These are phyloP conservation scores for Cryptops parisi DNA, from an alignment of 2,888 invertebrate genomes.

Conservation along the genomic window DNA sequence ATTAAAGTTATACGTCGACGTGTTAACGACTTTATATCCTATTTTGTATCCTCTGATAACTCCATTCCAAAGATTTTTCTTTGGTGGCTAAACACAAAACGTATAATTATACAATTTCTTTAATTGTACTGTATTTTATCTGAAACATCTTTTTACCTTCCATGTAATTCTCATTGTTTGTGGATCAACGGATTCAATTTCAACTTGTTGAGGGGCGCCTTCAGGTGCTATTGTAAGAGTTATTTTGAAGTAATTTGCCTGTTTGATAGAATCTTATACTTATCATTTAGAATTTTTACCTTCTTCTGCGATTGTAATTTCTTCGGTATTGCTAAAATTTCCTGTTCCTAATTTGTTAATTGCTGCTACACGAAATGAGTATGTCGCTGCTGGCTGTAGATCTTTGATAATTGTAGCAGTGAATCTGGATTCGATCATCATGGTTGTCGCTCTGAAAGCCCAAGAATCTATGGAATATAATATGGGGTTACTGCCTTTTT, in stretches of 20 bases:
- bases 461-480: neutral
- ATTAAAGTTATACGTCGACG: neutral
- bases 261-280: too few relatives aligned
- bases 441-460: neutral
- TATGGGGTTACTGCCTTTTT: neutral
- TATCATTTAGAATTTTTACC: too few relatives aligned
- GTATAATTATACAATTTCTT: too few relatives aligned
- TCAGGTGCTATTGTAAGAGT: conserved; percentile 28
- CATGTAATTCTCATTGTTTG: conserved; percentile 31
- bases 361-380: neutral
- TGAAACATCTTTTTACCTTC: too few relatives aligned
- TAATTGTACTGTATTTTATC: too few relatives aligned
- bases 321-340: neutral
- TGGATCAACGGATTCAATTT: conserved; percentile 29
- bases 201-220: conserved; percentile 30
- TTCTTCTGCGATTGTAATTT: neutral
- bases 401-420: neutral
- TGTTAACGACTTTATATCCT: neutral
- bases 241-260: too few relatives aligned
- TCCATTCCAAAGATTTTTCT: neutral
- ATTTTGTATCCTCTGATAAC: neutral
- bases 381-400: neutral
- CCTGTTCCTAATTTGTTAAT: neutral
- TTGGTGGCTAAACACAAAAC: neutral
- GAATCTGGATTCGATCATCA: neutral